Base-by-base conservation (phyloP, 2,888 invertebrate species). In the Alloplasta piceator region DNA sequence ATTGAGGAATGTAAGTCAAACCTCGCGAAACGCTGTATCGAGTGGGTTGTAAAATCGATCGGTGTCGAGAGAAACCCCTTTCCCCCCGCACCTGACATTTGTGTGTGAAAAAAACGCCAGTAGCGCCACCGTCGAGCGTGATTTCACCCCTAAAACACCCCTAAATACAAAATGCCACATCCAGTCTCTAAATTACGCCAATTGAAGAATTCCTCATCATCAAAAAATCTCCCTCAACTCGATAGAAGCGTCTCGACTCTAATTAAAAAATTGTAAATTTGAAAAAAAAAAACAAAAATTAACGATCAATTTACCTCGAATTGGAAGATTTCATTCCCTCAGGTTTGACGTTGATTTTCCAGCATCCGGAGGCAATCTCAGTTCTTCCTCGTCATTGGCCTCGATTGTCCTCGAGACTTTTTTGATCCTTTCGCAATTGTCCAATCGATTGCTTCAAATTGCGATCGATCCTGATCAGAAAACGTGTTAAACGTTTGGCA, bases 21-120 rank as follows among this genome's bases (percentile, higher is more conserved):
- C 68, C 76, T 80, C 72, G 71, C 52, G 6, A 76, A 82, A 78
- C 76, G 70, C 58, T 26, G 26, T 75, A 68, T 79, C 72, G 74
- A 77, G 67, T 79, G 80, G 74, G 80, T 83, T 84, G 83, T 81
- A 88, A 75, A 87, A 90, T 90, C 89, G 89, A 90, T 90, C 87
- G 87, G 87, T 85, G 87, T 89, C 85, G 70, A 67, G 70, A 67
- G 83, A 63, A 79, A 56, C 26, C 36, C 5, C 58, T 85, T 77
- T 82, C 84, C 78, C 73, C 61, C 43, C 43, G 10, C 12, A 48
- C 16, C 26, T 26, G 26, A 26, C 26, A 26, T 3, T 26, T 26
- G 26, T 26, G 26, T 26, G 26, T 56, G 85, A 86, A 82, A 78
- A 73, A 66, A 52, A 12, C 43, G 67, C 63, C 14, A 78, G 82